Conservation (phyloP, 2,888 invertebrate genomes). For the Dromius quadrimaculatus region DNA sequence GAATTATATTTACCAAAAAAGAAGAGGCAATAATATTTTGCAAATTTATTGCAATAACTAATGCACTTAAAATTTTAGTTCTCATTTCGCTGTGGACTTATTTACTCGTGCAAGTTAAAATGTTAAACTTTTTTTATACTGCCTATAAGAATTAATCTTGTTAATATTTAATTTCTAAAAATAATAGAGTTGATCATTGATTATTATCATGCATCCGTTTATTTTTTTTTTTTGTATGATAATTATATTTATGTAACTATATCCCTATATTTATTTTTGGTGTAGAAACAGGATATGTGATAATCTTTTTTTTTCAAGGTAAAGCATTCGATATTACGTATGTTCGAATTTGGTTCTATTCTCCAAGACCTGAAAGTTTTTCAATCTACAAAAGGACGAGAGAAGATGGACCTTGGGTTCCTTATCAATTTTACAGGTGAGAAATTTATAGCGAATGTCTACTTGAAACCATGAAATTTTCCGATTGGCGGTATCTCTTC, state of each 20-base stretch:
- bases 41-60: neutral
- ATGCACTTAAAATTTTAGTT: too few species aligned
- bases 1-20: slow-evolving; percentile 7
- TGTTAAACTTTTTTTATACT: too few species aligned
- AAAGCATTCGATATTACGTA: slow-evolving; percentile 98
- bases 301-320: slow-evolving; percentile 69
- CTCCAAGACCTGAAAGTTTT: slow-evolving; percentile 97
- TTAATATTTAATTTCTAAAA: neutral
- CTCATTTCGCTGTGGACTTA: too few species aligned
- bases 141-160: neutral
- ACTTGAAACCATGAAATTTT: too few species aligned
- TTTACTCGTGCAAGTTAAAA: too few species aligned
- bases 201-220: slow-evolving; percentile 1
- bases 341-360: slow-evolving; percentile 92
- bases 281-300: neutral
- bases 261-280: neutral
- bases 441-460: neutral
- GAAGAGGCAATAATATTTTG: neutral
- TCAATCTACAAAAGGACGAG: slow-evolving; percentile 90
- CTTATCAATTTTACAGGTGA: slow-evolving; percentile 90
- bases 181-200: neutral
- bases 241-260: neutral
- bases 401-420: slow-evolving; percentile 85
- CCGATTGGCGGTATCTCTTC: too few species aligned
- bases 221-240: neutral